Base-by-base conservation (phyloP, 1,140 invertebrate genomes). In the Aphaenogaster rudis region DNA sequence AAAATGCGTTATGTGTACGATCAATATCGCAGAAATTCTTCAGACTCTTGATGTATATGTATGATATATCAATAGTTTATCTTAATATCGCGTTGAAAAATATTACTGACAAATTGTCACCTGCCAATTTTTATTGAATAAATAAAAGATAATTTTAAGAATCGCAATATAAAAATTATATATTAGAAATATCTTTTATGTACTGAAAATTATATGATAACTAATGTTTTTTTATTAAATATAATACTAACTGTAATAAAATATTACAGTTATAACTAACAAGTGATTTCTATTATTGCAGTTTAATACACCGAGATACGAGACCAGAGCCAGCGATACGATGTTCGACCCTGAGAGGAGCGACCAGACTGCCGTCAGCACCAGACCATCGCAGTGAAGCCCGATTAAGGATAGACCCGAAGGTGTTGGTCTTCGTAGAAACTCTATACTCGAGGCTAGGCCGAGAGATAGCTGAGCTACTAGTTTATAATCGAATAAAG, bases 401-500 rank as follows among this genome's bases (percentile, higher is more conserved):
- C 76, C 96, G 97, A 42, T 94, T 98, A 48, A 96, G 98, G 77
- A 98, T 98, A 93, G 98, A 99, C 95, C 97, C 98, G 45, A 99
- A 99, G 95, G 98, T 99, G 86, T 96, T 99, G 86, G 97, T 99
- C 81, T 98, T 99, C 94, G 98, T 99, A n/a, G 99, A 99, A 95
- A 99, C 98, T 17, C 97, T 98, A 61, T 99, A 99, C 94, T 99
- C 98, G 3, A 97, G 97, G 88, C 96, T 99, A n/a, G 98, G 98
- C 57, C 96, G 97, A 90, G 98, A 99, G 94, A 99, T 99, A 92
- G 97, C 98, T n/a, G 98, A 98, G 95, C 96, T 99, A 61, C 96
- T 99, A 67, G 98, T 99, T 92, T 98, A 99, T 93, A 98, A 98
- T 95, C 96, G 98, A 92, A 98, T 99, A 93, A 98, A 99, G 97